These are phyloP conservation scores for Lepidocolaptes lacrymiger DNA, from an alignment of 2,797 vertebrate genomes.

Conservation along the genomic window DNA sequence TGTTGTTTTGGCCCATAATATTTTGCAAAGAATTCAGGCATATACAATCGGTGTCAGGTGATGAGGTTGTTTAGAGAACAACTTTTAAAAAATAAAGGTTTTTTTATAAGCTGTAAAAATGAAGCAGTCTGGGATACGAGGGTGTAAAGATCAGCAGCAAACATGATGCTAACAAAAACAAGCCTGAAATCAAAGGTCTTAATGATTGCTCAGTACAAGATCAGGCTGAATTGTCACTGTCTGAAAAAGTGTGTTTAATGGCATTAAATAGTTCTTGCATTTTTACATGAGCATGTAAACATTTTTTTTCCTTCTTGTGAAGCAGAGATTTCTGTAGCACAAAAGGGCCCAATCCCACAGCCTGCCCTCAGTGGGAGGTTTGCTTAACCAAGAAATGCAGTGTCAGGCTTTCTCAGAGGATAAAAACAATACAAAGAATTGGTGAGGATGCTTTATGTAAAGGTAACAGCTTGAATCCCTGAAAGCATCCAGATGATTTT, in stretches of 20 bases:
- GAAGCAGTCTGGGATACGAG: background rate
- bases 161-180: background rate
- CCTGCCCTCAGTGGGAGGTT: conserved; percentile 39
- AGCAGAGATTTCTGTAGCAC: conserved; percentile 9
- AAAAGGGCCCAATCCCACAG: conserved; percentile 37
- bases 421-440: conserved; percentile 60
- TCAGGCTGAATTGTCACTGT: background rate
- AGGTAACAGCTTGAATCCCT: conserved; percentile 63
- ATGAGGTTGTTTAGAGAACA: background rate
- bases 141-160: background rate
- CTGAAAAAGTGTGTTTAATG: background rate
- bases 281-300: background rate
- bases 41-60: background rate
- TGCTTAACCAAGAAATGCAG: conserved; percentile 49
- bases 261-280: background rate
- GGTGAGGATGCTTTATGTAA: conserved; percentile 42
- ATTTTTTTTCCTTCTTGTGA: background rate
- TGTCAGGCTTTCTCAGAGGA: conserved; percentile 47
- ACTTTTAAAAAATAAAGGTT: background rate
- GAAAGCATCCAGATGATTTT: conserved; percentile 61
- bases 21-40: background rate
- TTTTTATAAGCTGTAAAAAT: background rate
- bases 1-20: background rate
- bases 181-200: background rate
- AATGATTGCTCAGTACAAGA: background rate